Evolutionary conservation across 2,888 invertebrate genomes (phyloP).

Genomic region (Hyposoter dolosus): DNA sequence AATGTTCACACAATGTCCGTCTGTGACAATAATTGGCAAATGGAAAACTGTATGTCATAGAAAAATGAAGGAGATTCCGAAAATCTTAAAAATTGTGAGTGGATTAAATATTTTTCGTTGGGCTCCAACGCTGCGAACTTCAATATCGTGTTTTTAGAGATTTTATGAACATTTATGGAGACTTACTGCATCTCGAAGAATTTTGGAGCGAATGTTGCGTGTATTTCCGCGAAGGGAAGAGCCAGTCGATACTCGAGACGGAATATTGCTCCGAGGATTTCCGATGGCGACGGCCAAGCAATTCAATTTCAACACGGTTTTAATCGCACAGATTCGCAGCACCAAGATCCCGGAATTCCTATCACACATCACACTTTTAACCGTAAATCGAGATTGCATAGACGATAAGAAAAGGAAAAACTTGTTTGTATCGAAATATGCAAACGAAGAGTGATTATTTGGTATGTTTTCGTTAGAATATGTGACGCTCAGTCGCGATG

Average conservation of each 20-base stretch:
- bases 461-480: background rate
- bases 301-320: conserved; percentile 4
- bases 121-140: too few relatives aligned
- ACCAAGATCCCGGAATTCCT: conserved; percentile 21
- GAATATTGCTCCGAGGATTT: conserved; percentile 10
- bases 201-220: conserved; percentile 31
- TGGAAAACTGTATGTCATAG: too few relatives aligned
- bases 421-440: background rate
- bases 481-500: background rate
- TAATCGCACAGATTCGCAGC: conserved; percentile 33
- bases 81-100: too few relatives aligned
- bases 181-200: conserved; percentile 65
- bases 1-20: too few relatives aligned
- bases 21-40: too few relatives aligned
- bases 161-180: background rate
- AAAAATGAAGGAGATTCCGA: too few relatives aligned
- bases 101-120: too few relatives aligned
- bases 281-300: conserved; percentile 29
- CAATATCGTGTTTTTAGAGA: too few relatives aligned
- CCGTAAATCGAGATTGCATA: background rate
- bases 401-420: background rate
- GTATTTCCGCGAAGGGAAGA: conserved; percentile 26
- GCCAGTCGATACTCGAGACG: conserved; percentile 15
- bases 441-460: background rate
- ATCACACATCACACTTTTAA: conserved; percentile 55